Percentiles rank a stretch among this genome's conserved stretches.
Conservation (phyloP, 2,888 invertebrate species). For the Drosophila siamana region DNA sequence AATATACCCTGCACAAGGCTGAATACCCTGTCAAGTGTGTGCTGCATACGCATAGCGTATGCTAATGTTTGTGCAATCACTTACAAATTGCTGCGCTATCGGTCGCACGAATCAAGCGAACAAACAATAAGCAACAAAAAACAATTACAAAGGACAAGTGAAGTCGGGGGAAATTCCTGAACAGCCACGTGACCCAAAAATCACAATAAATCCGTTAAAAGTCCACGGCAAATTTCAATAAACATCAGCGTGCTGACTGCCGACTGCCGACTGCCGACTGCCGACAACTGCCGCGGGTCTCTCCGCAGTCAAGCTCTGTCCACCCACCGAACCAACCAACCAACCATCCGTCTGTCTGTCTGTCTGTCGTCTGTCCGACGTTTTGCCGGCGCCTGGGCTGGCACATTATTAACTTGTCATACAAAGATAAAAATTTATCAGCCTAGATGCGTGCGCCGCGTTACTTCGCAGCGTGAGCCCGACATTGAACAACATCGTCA, state of each 20-base stretch:
- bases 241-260: conserved; percentile 36
- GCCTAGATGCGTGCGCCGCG: conserved; percentile 67
- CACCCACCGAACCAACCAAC: background rate
- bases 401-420: conserved; percentile 83
- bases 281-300: conserved; percentile 2
- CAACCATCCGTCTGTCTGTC: background rate
- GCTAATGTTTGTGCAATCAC: conserved; percentile 38
- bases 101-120: conserved; percentile 52
- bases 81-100: conserved; percentile 49
- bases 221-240: conserved; percentile 68
- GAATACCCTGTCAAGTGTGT: background rate
- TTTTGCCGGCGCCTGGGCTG: conserved; percentile 55
- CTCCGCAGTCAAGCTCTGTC: conserved; percentile 4
- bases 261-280: conserved; percentile 8
- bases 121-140: conserved; percentile 10
- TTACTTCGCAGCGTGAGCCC: conserved; percentile 71
- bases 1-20: background rate
- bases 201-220: conserved; percentile 77
- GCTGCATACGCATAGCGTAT: conserved; percentile 10
- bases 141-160: conserved; percentile 56
- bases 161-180: conserved; percentile 48
- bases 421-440: conserved; percentile 82
- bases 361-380: background rate
- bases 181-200: conserved; percentile 74
- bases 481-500: conserved; percentile 67